Base-by-base conservation (phyloP, 2,113 vertebrate species). In the Apodemus speciosus region DNA sequence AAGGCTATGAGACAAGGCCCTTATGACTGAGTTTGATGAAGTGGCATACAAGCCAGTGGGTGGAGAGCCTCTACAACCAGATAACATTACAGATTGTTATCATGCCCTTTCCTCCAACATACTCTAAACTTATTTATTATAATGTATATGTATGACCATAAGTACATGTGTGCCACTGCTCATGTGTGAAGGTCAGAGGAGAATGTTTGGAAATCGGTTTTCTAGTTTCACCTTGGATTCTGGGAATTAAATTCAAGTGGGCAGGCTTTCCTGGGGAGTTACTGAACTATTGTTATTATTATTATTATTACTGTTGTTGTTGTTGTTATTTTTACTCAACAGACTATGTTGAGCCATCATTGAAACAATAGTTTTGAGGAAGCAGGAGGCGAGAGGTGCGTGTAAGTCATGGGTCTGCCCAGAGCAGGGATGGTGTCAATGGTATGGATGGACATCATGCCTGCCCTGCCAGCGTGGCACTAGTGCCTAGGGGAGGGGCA, bases 381-480 rank as follows among this genome's bases (percentile, higher is more conserved):
- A 75, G 58, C 51, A 56, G 27, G 53, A 88, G 68, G n/a, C 69
- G 73, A 49, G 90, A 88, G 92, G 85, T 75, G 23, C 62, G n/a
- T 85, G 62, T 85, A 73, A 84, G 66, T 60, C 77, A 76, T 64
- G 43, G 90, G 56, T 83, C 71, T n/a, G 80, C 71, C 46, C 80
- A 89, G 89, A 75, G 60, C 89, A 93, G 40, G 77, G 66, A 68
- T 75, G 66, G 51, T 94, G 85, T 89, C 92, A 89, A 69, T 94
- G 90, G 58, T 0, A 2, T 87, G 66, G 89, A 2, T 87, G 66
- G 89, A 94, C 89, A 56, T 56, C 30, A 18, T 18, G 89, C 94
- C 95, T 96, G 93, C 49, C 23, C 75, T 94, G 97, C 96, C 96
- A 96, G 80, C 97, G 87, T 97, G 97, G 95, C 96, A 85, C 32